Evolutionary conservation across 2,888 invertebrate genomes (phyloP), one percentile per base, ranked within the genome.

Genomic region (Daptonema setosum): DNA sequence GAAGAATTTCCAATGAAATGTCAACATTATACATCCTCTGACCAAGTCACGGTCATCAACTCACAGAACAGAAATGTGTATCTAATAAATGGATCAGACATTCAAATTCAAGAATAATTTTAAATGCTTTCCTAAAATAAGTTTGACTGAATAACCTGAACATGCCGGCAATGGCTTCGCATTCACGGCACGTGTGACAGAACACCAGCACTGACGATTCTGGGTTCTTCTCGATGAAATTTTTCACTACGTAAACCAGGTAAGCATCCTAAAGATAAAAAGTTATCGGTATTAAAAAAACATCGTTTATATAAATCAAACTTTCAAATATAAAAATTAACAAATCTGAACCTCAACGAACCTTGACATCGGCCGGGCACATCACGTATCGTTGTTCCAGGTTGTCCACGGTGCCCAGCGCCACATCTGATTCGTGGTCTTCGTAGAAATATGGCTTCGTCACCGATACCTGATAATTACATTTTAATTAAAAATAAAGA

Each of bases 151-250:
- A n/a, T n/a, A n/a, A n/a, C n/a, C n/a, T n/a, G n/a, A n/a, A n/a
- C n/a, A n/a, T n/a, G n/a, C 45, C 45, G 3, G 45, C 45, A 17
- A 45, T 17, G n/a, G n/a, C 45, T 45, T 70, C 66, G 54, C 67
- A 67, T 58, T 69, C 70, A 5, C 65, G 58, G 52, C 95, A 95
- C 24, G 90, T 93, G 66, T 87, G 84, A 1, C 88, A 86, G 69
- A 97, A 97, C 47, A 97, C 83, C 70, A 97, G 85, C 48, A 93
- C 80, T 55, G 86, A 88, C 1, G 85, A 82, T 60, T 79, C 78
- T 41, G 80, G 79, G 68, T 83, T 79, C 17, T 79, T 77, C 61
- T 80, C 80, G 47, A 81, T 76, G 73, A 82, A 91, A 61, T 81
- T 80, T 58, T 85, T 77, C 22, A 66, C 66, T 5, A 65, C 62